Conservation (phyloP, 2,888 invertebrate genomes). For the Eupithecia dodoneata region DNA sequence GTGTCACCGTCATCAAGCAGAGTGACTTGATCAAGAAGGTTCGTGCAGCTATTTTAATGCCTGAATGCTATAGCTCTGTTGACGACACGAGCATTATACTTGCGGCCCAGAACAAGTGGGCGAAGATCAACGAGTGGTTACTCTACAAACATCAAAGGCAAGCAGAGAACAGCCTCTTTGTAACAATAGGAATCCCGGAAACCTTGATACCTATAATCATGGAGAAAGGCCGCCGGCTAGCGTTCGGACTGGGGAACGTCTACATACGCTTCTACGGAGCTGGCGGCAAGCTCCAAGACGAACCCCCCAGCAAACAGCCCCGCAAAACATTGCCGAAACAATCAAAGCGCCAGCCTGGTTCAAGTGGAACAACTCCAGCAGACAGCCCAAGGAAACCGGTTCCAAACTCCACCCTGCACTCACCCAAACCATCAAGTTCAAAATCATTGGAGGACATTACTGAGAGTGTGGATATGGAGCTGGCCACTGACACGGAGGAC, state of each 20-base stretch:
- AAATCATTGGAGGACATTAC: background rate
- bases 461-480: background rate
- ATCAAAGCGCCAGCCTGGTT: background rate
- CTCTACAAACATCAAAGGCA: background rate
- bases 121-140: background rate
- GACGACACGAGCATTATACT: background rate
- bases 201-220: background rate
- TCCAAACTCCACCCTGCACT: background rate
- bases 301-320: background rate
- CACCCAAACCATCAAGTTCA: background rate
- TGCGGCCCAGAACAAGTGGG: conserved; percentile 1
- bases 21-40: background rate
- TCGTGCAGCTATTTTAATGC: background rate
- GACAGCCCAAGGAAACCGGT: background rate
- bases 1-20: background rate
- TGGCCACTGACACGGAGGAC: background rate
- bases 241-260: background rate
- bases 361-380: background rate
- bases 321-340: background rate
- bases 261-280: background rate
- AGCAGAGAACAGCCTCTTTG: background rate
- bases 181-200: background rate
- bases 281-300: background rate
- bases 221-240: background rate
- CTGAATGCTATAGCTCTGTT: background rate